Percentiles rank a stretch among this genome's conserved stretches.
These are phyloP conservation scores for Euplagia quadripunctaria DNA, from an alignment of 2,888 invertebrate species.

Conservation along the genomic window DNA sequence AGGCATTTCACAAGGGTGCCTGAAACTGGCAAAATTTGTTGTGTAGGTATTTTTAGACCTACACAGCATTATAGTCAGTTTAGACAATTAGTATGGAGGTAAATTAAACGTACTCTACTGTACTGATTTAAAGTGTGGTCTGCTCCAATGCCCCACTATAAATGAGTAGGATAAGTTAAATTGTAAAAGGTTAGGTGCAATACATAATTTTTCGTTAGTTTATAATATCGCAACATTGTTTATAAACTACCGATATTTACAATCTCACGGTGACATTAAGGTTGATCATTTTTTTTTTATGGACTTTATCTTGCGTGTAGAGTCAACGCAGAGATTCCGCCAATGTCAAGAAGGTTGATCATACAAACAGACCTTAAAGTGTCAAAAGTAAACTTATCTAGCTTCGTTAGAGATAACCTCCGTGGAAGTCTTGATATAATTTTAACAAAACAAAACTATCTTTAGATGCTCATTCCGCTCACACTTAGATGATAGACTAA, in stretches of 20 bases:
- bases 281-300: no score
- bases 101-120: background rate
- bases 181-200: no score
- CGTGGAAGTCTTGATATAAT: background rate
- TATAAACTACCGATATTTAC: no score
- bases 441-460: background rate
- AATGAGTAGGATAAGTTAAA: no score
- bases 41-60: background rate
- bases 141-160: no score
- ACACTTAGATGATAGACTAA: background rate
- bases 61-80: background rate
- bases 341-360: no score
- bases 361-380: no score
- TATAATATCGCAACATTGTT: no score
- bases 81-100: background rate
- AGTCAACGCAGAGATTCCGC: no score
- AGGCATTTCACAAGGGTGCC: conserved; percentile 16
- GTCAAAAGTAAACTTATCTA: background rate
- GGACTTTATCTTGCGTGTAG: no score
- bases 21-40: conserved; percentile 1
- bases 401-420: background rate
- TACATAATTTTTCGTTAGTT: no score
- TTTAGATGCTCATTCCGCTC: background rate
- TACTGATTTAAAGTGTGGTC: background rate
- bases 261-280: no score